These are phyloP conservation scores for Lagria hirta DNA, from an alignment of 2,888 invertebrate genomes.

Conservation along the genomic window DNA sequence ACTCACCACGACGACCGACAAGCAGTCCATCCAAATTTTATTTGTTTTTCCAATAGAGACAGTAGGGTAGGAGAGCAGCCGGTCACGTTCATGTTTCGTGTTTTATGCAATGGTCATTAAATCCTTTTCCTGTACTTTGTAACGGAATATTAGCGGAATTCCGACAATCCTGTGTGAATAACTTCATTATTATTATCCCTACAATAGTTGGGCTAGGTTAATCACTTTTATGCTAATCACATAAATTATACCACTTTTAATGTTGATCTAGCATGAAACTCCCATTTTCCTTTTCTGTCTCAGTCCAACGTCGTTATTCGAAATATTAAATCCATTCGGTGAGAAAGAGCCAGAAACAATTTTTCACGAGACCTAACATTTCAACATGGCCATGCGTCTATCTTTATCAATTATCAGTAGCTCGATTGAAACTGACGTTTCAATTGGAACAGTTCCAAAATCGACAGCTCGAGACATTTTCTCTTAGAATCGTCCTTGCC, in stretches of 20 bases:
- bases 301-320: too few relatives aligned
- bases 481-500: constrained; percentile 9
- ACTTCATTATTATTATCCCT: constrained; percentile 21
- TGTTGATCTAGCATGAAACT: too few relatives aligned
- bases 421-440: constrained; percentile 20
- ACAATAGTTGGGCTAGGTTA: constrained; percentile 19
- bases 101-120: constrained; percentile 41
- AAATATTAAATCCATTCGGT: too few relatives aligned
- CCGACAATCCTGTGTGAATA: constrained; percentile 21
- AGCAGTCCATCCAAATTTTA: constrained; percentile 35
- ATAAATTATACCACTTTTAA: too few relatives aligned
- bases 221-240: constrained; percentile 14
- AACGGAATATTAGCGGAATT: constrained; percentile 21
- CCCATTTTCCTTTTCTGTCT: too few relatives aligned
- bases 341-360: too few relatives aligned
- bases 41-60: constrained; percentile 34
- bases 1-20: constrained; percentile 10
- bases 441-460: constrained; percentile 21
- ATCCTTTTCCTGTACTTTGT: constrained; percentile 33
- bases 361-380: constrained; percentile 16
- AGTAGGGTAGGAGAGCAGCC: constrained; percentile 29
- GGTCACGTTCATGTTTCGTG: constrained; percentile 38
- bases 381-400: constrained; percentile 19
- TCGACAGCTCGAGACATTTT: constrained; percentile 13
- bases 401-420: constrained; percentile 18